phyloP scores from a whole-genome alignment of 2,113 vertebrate species.

The Barnardius zonarius region DNA sequence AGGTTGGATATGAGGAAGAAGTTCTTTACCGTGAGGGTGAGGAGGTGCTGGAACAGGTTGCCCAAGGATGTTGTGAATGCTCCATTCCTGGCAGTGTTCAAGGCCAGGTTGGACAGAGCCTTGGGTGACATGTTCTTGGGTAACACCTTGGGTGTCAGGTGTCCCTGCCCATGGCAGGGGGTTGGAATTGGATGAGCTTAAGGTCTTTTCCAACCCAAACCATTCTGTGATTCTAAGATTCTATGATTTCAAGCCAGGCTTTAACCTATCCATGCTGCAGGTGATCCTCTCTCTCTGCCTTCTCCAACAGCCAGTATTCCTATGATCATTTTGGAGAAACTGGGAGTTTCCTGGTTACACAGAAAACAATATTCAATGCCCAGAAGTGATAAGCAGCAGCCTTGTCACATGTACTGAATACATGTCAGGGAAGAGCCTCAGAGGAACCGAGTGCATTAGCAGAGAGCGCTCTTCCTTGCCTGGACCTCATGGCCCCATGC shows the following conservation, averaged over 20 bases:
- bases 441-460: background rate
- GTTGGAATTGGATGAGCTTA: background rate
- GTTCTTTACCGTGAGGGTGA: background rate
- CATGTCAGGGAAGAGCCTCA: background rate
- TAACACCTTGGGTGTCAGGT: background rate
- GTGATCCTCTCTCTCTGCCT: background rate
- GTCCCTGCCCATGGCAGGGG: background rate
- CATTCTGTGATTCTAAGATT: background rate
- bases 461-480: background rate
- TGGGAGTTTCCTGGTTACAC: background rate
- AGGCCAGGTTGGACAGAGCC: background rate
- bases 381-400: background rate
- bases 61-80: background rate
- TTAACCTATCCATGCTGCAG: background rate
- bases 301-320: background rate
- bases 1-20: background rate
- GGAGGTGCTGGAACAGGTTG: background rate
- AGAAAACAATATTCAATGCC: background rate
- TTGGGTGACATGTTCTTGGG: background rate
- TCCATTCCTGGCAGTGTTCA: background rate
- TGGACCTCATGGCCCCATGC: background rate
- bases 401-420: background rate
- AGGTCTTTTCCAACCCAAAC: background rate
- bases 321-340: background rate
- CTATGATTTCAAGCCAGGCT: background rate